Evolutionary conservation across 1,140 invertebrate genomes (phyloP), one percentile per base, ranked within the genome.

Genomic region (Triops cancriformis): DNA sequence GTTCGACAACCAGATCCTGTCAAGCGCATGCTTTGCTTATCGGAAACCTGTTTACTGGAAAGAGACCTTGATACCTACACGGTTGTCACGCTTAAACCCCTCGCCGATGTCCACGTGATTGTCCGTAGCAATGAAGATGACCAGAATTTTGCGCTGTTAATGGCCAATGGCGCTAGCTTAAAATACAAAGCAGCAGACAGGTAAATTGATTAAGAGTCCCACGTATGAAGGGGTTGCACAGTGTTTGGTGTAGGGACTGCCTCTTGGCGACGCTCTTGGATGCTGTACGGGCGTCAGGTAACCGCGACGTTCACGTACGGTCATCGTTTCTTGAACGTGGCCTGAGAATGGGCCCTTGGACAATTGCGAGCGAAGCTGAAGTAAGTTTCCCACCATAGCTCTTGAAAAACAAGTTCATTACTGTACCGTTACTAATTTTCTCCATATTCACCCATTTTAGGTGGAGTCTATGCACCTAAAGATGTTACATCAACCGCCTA

Each of bases 251-350:
- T 45, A 93, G 97, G 82, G 98, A 99, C 87, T 93, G 96, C 0
- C 84, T 99, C 73, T 84, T 99, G 73, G 97, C 98, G 1, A 98
- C 97, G 5, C 85, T 99, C 14, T 84, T 99, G 78, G 98, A 99
- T 86, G 96, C 96, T 72, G 95, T 98, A 12, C 87, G 98, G 81
- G 96, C 95, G 23, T 96, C 96, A 28, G 97, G 98, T 1, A 99
- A 99, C 84, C 88, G 93, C 82, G 95, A 99, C 87, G 94, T 99
- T n/a, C 96, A 98, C 86, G 94, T 99, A 2, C 93, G 93, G 82
- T 97, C 97, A 88, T 87, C 86, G 74, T 88, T 88, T 23, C 95
- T 95, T 73, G 89, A 92, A 72, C 87, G 95, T 78, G 94, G 94
- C 0, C 92, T 93, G 82, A 87, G 97, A 79, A 88, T 98, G 78